These are phyloP conservation scores for Therioaphis trifolii DNA, from an alignment of 2,888 invertebrate species.

Conservation along the genomic window DNA sequence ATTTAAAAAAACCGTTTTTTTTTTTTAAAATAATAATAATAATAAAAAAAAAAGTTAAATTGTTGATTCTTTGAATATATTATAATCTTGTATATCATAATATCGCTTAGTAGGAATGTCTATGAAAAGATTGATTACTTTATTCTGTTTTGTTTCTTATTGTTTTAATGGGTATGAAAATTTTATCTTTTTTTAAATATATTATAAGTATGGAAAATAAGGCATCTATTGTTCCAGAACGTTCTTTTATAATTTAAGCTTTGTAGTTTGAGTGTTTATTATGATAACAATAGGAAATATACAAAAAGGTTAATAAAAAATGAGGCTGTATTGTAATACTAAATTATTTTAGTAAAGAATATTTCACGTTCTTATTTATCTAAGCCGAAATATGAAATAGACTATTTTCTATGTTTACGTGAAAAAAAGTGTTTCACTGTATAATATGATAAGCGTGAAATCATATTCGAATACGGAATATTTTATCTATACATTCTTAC, in stretches of 20 bases:
- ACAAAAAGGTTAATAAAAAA: background rate
- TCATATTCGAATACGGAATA: no score
- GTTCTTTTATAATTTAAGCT: background rate
- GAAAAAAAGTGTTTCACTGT: no score
- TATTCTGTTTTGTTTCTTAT: background rate
- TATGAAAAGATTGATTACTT: constrained; percentile 12
- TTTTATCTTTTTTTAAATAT: constrained; percentile 13
- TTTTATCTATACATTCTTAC: no score
- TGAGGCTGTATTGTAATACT: background rate
- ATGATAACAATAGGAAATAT: background rate
- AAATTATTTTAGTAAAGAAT: background rate
- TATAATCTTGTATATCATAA: background rate
- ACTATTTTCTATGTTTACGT: no score
- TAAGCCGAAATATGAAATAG: background rate
- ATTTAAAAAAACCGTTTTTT: no score
- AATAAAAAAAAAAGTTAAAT: no score
- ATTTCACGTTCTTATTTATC: background rate
- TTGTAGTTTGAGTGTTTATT: background rate
- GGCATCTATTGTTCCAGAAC: constrained; percentile 7
- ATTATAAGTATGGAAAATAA: constrained; percentile 16
- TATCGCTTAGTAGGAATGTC: background rate
- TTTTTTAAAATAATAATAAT: no score
- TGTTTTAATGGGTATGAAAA: background rate
- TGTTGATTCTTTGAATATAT: no score
- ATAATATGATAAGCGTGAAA: no score